Evolutionary conservation across 2,888 invertebrate species (phyloP).

Genomic region (Embidobia sp.): DNA sequence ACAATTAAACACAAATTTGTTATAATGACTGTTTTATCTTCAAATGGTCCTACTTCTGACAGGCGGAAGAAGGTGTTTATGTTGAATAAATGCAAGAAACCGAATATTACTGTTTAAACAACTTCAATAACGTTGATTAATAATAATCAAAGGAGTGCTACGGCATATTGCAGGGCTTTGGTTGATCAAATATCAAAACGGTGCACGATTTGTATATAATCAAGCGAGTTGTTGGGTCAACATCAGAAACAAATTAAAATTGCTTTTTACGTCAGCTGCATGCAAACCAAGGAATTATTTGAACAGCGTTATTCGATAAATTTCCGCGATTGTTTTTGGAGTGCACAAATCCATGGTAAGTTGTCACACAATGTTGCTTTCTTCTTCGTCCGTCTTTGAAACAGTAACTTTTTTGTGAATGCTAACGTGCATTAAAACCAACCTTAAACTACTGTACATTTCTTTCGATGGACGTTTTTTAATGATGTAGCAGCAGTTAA

Average conservation of each 20-base stretch:
- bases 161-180: neutral
- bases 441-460: slow-evolving; percentile 23
- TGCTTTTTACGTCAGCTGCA: slow-evolving; percentile 2
- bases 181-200: slow-evolving; percentile 11
- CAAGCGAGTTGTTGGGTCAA: slow-evolving; percentile 2
- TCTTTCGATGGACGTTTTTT: too few relatives aligned
- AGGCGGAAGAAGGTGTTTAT: too few relatives aligned
- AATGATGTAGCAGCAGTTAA: neutral
- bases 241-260: neutral
- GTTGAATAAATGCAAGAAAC: slow-evolving; percentile 1
- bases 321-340: neutral
- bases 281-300: slow-evolving; percentile 19
- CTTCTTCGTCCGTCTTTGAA: neutral
- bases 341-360: slow-evolving; percentile 27
- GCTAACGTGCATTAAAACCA: slow-evolving; percentile 23
- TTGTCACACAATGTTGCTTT: slow-evolving; percentile 35
- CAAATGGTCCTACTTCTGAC: too few relatives aligned
- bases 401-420: neutral
- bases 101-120: slow-evolving; percentile 4
- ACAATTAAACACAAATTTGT: too few relatives aligned
- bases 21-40: too few relatives aligned
- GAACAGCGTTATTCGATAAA: neutral
- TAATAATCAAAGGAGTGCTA: slow-evolving; percentile 12
- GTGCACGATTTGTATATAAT: slow-evolving; percentile 4
- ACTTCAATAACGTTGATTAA: neutral